A percentile compares a stretch with the other conserved stretches of the same genome.
Evolutionary conservation across 2,113 vertebrate species (phyloP).

Genomic region (Rhinopomastus cyanomelas): DNA sequence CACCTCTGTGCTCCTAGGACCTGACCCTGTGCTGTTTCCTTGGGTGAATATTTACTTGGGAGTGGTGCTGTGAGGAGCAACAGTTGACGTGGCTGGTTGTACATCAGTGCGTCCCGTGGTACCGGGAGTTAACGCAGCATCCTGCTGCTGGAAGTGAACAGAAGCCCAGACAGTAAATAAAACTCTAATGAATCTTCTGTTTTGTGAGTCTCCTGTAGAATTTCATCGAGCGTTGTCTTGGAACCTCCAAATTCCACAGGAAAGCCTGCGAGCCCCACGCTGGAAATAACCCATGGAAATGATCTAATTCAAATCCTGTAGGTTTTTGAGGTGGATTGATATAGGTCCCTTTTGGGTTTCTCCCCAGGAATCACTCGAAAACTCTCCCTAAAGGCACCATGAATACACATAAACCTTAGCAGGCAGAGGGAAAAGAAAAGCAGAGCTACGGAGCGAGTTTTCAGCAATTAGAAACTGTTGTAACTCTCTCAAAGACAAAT

Average conservation of each 20-base stretch:
- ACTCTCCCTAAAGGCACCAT: not conserved
- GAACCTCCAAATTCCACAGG: not conserved
- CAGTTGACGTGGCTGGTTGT: not conserved
- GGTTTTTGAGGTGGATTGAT: not conserved
- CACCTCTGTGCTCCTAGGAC: not conserved
- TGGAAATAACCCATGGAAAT: not conserved
- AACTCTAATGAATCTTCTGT: not conserved
- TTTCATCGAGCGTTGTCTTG: not conserved
- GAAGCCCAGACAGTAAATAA: not conserved
- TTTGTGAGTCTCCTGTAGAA: not conserved
- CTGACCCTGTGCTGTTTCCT: not conserved
- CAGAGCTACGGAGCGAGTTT: not conserved
- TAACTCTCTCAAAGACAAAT: not conserved
- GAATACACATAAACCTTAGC: not conserved
- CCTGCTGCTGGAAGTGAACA: not conserved
- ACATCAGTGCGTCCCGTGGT: not conserved
- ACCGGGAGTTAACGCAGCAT: not conserved
- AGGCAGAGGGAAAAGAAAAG: constrained; percentile 5
- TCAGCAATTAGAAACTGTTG: not conserved
- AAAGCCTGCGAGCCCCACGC: not conserved
- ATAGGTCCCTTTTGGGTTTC: not conserved
- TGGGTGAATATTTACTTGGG: not conserved
- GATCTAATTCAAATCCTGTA: not conserved
- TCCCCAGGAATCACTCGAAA: constrained; percentile 3
- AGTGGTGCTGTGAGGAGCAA: not conserved